phyloP scores from a whole-genome alignment of 30 jellyfish, hydroid and myxozoan species.

The Calvadosia cruxmelitensis region DNA sequence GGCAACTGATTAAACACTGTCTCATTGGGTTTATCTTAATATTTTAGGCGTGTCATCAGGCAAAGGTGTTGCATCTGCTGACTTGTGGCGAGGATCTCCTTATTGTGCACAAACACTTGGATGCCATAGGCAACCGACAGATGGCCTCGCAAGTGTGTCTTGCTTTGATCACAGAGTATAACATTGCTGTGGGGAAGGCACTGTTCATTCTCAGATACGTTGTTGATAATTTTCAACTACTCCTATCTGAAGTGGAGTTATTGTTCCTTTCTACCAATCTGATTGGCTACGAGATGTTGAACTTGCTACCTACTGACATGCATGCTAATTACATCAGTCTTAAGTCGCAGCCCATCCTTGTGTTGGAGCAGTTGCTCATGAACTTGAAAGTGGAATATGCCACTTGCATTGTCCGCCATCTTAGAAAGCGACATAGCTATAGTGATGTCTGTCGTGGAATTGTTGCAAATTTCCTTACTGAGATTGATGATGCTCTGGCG shows the following conservation, averaged over 20 bases:
- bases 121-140: neutral
- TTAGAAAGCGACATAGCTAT: neutral
- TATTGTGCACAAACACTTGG: neutral
- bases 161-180: too few relatives aligned
- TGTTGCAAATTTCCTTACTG: slow-evolving; percentile 9
- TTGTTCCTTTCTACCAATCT: slow-evolving; percentile 1
- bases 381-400: slow-evolving; percentile 71
- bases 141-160: neutral
- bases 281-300: slow-evolving; percentile 42
- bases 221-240: slow-evolving; percentile 26
- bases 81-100: neutral
- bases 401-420: slow-evolving; percentile 17
- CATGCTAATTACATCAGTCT: slow-evolving; percentile 30
- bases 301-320: slow-evolving; percentile 29
- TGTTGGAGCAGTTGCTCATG: slow-evolving; percentile 79
- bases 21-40: too few relatives aligned
- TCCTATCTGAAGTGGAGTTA: slow-evolving; percentile 13
- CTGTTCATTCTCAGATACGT: slow-evolving; percentile 31
- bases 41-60: neutral
- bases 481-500: slow-evolving; percentile 44
- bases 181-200: neutral
- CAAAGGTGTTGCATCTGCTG: neutral
- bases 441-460: slow-evolving; percentile 6
- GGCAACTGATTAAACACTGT: too few relatives aligned
- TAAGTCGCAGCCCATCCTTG: slow-evolving; percentile 35